Percentiles rank a stretch among this genome's conserved stretches.
Evolutionary conservation across 2,888 invertebrate species (phyloP).

Genomic region (Elaeidobius kamerunicus): DNA sequence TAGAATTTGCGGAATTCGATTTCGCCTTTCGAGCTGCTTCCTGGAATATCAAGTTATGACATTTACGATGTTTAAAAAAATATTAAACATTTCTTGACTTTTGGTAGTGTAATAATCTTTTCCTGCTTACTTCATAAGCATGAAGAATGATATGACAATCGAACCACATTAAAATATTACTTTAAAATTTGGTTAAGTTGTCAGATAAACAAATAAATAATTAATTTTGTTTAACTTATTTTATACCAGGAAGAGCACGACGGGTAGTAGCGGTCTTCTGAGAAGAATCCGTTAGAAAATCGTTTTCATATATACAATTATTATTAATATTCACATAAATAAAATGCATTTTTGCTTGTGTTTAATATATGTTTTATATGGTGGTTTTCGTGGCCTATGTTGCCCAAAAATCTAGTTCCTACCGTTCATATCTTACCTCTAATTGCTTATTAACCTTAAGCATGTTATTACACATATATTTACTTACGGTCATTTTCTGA

Average conservation of each 20-base stretch:
- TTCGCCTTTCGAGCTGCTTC: constrained; percentile 5
- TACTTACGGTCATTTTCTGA: background rate
- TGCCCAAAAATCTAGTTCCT: constrained; percentile 28
- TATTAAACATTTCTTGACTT: too few species aligned
- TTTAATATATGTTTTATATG: constrained; percentile 18
- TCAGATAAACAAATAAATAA: too few species aligned
- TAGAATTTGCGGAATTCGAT: constrained; percentile 34
- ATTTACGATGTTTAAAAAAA: too few species aligned
- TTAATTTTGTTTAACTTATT: background rate
- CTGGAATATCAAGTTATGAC: too few species aligned
- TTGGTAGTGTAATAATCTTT: too few species aligned
- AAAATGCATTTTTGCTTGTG: constrained; percentile 33
- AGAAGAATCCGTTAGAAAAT: constrained; percentile 5
- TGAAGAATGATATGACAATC: too few species aligned
- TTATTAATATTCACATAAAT: constrained; percentile 53
- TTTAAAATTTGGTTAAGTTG: too few species aligned
- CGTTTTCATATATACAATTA: constrained; percentile 52
- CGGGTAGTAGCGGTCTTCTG: constrained; percentile 13
- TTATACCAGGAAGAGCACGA: constrained; percentile 37
- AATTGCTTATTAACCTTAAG: constrained; percentile 4
- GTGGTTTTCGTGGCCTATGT: constrained; percentile 15
- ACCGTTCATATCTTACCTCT: constrained; percentile 24
- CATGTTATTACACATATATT: constrained; percentile 5
- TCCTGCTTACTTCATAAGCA: too few species aligned
- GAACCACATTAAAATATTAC: too few species aligned